Percentiles rank a stretch among this genome's conserved stretches.
Evolutionary conservation across 2,888 invertebrate species (phyloP).

Genomic region (Archips xylosteana): DNA sequence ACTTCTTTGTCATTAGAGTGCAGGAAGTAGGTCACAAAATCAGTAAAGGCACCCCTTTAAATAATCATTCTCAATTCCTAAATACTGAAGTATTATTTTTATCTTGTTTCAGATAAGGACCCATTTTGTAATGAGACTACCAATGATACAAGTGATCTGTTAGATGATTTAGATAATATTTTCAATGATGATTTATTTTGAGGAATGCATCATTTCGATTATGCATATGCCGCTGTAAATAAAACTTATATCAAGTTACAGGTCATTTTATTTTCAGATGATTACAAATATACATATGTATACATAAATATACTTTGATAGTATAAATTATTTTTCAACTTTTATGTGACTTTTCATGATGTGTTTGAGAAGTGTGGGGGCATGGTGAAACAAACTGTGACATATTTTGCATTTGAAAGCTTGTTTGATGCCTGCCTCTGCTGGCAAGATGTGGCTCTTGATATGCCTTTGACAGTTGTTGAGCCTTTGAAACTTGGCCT

Average conservation of each 20-base stretch:
- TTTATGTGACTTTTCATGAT: slow-evolving; percentile 72
- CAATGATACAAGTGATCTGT: slow-evolving; percentile 56
- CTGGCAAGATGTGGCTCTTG: slow-evolving; percentile 58
- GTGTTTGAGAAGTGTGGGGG: slow-evolving; percentile 72
- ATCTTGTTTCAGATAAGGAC: slow-evolving; percentile 62
- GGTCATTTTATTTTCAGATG: not conserved
- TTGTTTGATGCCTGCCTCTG: slow-evolving; percentile 42
- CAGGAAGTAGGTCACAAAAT: too few species aligned
- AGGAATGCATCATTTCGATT: not conserved
- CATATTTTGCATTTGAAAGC: slow-evolving; percentile 76
- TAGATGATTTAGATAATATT: slow-evolving; percentile 71
- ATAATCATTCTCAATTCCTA: not conserved
- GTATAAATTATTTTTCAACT: slow-evolving; percentile 38
- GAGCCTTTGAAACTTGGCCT: slow-evolving; percentile 66
- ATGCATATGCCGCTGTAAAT: slow-evolving; percentile 14
- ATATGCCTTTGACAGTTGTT: slow-evolving; percentile 66
- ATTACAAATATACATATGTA: not conserved
- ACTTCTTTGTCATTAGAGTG: too few species aligned
- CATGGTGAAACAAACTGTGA: slow-evolving; percentile 64
- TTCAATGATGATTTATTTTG: slow-evolving; percentile 75
- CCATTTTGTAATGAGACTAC: slow-evolving; percentile 47
- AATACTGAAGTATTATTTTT: not conserved
- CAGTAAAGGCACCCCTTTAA: too few species aligned
- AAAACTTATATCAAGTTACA: slow-evolving; percentile 2
- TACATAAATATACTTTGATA: not conserved